Evolutionary conservation across 2,888 invertebrate genomes (phyloP).

Genomic region (Ectemnius lituratus): DNA sequence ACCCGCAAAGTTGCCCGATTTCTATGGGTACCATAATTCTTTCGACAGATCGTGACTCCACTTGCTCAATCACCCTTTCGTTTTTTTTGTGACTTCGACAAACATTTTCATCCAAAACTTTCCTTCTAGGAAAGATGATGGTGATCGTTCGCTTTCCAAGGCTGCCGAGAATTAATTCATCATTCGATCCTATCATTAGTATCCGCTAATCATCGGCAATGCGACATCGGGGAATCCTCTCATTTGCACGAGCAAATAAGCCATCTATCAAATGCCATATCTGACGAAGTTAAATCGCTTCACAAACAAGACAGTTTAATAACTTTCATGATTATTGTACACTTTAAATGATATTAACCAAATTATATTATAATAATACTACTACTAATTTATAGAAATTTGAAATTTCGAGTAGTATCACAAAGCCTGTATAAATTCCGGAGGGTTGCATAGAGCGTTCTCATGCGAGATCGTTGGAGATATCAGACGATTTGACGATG

Average conservation of each 20-base stretch:
- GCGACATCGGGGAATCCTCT: slow-evolving; percentile 29
- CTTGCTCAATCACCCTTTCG: neutral
- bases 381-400: too few relatives aligned
- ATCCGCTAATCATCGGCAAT: slow-evolving; percentile 64
- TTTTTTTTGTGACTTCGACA: neutral
- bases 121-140: slow-evolving; percentile 17
- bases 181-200: slow-evolving; percentile 62
- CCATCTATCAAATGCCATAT: slow-evolving; percentile 38
- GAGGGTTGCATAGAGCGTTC: too few relatives aligned
- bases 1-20: neutral
- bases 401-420: too few relatives aligned
- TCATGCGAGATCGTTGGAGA: too few relatives aligned
- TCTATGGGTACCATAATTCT: slow-evolving; percentile 12
- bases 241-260: slow-evolving; percentile 34
- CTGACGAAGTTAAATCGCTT: slow-evolving; percentile 24
- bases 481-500: too few relatives aligned
- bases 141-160: slow-evolving; percentile 50
- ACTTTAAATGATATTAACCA: too few relatives aligned
- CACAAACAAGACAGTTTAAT: too few relatives aligned
- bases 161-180: slow-evolving; percentile 56
- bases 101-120: too few relatives aligned
- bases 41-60: neutral
- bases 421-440: too few relatives aligned
- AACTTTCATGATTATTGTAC: too few relatives aligned
- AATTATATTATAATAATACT: too few relatives aligned